Base-by-base conservation (phyloP, 2,888 invertebrate species). In the Cephus sareptanus region DNA sequence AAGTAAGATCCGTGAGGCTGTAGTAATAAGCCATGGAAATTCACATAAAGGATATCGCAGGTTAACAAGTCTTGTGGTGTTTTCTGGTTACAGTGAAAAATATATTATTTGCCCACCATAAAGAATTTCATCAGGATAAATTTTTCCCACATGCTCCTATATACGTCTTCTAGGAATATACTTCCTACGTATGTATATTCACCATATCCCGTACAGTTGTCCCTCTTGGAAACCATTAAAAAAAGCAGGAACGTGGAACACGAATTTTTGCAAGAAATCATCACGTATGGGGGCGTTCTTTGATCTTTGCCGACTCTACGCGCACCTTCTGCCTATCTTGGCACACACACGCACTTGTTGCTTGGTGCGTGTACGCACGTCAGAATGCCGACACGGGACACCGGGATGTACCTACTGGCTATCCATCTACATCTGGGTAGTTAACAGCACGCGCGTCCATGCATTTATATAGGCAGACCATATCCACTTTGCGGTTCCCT, bases 211-310 rank as follows among this genome's bases (percentile, higher is more conserved):
- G 9, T 56, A 56, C 0, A 9, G 56, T 56, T 15, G 56, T 56
- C 56, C 56, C 56, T 56, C 56, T 56, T 56, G 56, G 56, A 56
- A 56, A 56, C 56, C 56, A 56, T 56, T 56, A 23, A 23, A 56
- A 56, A 56, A 56, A 56, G 56, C 56, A 23, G 56, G 56, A 56
- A 56, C 56, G 56, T 56, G 56, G 56, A 56, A 56, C 56, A 56
- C 56, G 75, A 82, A 84, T 85, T 81, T 85, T 81, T 81, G 79
- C 80, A 80, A 79, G 71, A 77, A 81, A 73, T 79, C 78, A 76
- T 79, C 56, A 23, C 56, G 82, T 78, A 83, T 85, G 82, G 82
- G 82, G 82, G 83, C 81, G 82, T 82, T 81, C 77, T 86, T 86
- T 86, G 86, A 86, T 86, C 79, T 78, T 81, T 70, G 79, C 84